phyloP scores from a whole-genome alignment of 1,140 invertebrate species.

The Aphis craccivora region DNA sequence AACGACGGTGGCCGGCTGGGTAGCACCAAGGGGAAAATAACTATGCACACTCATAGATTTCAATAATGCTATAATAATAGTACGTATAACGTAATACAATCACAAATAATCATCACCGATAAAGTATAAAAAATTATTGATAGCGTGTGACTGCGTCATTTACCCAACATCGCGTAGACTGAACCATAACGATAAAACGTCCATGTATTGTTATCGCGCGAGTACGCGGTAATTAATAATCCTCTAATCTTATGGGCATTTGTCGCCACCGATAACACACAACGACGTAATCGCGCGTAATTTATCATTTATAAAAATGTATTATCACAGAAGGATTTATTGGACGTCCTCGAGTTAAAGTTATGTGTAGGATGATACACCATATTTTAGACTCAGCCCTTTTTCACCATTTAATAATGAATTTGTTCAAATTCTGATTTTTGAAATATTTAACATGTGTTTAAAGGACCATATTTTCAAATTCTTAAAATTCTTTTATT shows the following conservation, averaged over 20 bases:
- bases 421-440: too few species aligned
- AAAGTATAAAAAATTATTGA: neutral
- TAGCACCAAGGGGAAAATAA: neutral
- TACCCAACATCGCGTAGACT: too few species aligned
- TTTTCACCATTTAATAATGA: too few species aligned
- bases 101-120: neutral
- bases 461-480: too few species aligned
- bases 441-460: too few species aligned
- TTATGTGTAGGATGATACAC: too few species aligned
- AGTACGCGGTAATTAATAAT: neutral
- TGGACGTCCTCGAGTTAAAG: neutral
- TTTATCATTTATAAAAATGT: constrained; percentile 12
- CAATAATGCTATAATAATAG: neutral
- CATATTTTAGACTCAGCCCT: too few species aligned
- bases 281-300: neutral
- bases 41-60: neutral
- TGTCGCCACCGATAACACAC: neutral
- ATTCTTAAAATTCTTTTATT: too few species aligned
- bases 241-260: constrained; percentile 1
- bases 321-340: neutral
- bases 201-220: neutral
- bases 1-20: neutral
- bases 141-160: constrained; percentile 32
- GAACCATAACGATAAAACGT: neutral
- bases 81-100: neutral